Evolutionary conservation across 2,797 vertebrate genomes (phyloP).

Genomic region (Spinibarbus caldwelli): DNA sequence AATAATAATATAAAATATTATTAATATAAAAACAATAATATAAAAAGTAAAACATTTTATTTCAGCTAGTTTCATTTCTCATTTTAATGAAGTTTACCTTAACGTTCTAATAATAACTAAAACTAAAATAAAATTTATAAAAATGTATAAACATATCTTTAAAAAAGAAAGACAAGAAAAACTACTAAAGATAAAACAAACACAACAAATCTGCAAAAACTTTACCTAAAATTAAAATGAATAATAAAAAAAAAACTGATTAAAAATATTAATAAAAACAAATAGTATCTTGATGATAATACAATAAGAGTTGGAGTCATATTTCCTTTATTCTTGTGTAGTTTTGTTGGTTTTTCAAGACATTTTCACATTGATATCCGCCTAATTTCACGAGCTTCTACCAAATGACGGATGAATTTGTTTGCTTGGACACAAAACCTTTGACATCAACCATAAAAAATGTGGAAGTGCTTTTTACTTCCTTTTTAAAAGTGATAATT

Average conservation of each 20-base stretch:
- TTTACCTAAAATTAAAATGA: no score
- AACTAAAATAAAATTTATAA: neutral
- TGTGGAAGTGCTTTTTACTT: neutral
- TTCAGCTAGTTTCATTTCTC: no score
- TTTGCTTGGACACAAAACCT: neutral
- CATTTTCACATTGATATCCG: conserved; percentile 9
- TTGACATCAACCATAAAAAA: neutral
- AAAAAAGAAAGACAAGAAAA: no score
- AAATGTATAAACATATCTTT: neutral
- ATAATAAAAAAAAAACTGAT: no score
- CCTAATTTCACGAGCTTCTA: neutral
- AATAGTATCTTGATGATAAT: neutral
- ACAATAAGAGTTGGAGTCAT: neutral
- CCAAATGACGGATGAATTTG: neutral
- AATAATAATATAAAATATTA: neutral
- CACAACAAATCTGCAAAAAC: no score
- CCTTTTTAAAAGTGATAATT: neutral
- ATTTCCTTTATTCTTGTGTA: neutral
- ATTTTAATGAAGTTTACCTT: neutral
- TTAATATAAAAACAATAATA: no score
- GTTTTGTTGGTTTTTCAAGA: neutral
- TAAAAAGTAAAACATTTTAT: no score
- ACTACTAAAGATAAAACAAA: no score
- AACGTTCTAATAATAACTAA: no score
- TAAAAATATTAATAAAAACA: neutral